Conservation (phyloP, 2,113 vertebrate genomes). For the Sinocyclocheilus rhinocerous region DNA sequence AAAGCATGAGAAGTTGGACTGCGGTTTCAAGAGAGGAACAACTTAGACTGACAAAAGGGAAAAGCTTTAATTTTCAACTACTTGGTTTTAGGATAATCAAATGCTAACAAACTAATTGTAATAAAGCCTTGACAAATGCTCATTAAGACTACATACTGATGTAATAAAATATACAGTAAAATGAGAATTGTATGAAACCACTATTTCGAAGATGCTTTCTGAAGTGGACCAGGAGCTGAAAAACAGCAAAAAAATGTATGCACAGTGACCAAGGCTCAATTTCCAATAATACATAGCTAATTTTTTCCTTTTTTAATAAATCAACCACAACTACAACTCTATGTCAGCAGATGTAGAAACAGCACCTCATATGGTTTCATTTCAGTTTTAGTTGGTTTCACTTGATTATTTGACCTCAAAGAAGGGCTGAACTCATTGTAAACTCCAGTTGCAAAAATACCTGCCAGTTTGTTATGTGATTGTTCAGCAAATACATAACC, state of each 20-base stretch:
- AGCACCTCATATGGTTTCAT: no score
- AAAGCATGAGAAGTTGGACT: conserved; percentile 15
- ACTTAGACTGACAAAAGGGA: neutral
- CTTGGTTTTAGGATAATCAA: conserved; percentile 2
- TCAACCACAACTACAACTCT: no score
- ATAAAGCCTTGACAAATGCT: conserved; percentile 5
- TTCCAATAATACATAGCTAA: no score
- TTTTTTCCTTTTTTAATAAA: no score
- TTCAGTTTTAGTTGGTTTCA: neutral
- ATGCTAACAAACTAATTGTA: neutral
- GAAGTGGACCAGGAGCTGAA: no score
- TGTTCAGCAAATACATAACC: neutral
- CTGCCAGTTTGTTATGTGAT: neutral
- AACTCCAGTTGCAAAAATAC: neutral
- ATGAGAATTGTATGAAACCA: neutral
- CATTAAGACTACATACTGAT: neutral
- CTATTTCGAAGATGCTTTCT: neutral
- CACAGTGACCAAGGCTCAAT: no score
- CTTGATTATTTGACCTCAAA: neutral
- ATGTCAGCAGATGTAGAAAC: no score
- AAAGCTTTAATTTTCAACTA: neutral
- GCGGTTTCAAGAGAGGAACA: neutral
- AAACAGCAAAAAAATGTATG: no score
- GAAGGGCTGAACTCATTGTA: neutral
- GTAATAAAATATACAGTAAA: neutral